A percentile compares a stretch with the other conserved stretches of the same genome.
These are phyloP conservation scores for Diploptera punctata DNA, from an alignment of 2,888 invertebrate species.

Conservation along the genomic window DNA sequence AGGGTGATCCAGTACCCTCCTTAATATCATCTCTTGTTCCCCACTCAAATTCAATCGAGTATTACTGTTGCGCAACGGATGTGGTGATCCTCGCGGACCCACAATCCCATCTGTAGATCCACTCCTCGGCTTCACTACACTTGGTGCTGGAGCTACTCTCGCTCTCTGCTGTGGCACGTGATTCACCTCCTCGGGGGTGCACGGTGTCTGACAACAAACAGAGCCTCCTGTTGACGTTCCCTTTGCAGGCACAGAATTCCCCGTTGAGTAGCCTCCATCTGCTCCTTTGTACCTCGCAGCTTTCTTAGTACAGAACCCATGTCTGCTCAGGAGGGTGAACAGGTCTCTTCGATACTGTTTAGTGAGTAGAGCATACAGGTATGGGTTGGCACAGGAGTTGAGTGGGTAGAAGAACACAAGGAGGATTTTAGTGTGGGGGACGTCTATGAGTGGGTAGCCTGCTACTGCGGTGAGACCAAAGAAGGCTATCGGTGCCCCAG, in stretches of 20 bases:
- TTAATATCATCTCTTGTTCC: constrained; percentile 41
- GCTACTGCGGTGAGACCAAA: constrained; percentile 69
- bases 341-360: constrained; percentile 68
- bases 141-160: constrained; percentile 10
- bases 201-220: background rate
- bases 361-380: constrained; percentile 70
- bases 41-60: constrained; percentile 39
- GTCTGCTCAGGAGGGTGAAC: constrained; percentile 59
- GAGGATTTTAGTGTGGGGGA: constrained; percentile 61
- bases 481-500: constrained; percentile 70
- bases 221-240: constrained; percentile 11
- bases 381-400: constrained; percentile 73
- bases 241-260: constrained; percentile 24
- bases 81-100: constrained; percentile 38
- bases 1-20: constrained; percentile 33
- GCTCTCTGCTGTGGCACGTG: background rate
- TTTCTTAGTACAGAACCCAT: constrained; percentile 56
- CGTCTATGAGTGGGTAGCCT: constrained; percentile 66
- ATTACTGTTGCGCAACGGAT: constrained; percentile 42
- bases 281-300: constrained; percentile 55
- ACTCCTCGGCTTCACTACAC: background rate
- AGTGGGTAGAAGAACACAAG: constrained; percentile 73
- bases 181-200: background rate
- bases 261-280: constrained; percentile 36
- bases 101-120: background rate